phyloP scores from a whole-genome alignment of 2,888 invertebrate genomes.

The Selenia dentaria region DNA sequence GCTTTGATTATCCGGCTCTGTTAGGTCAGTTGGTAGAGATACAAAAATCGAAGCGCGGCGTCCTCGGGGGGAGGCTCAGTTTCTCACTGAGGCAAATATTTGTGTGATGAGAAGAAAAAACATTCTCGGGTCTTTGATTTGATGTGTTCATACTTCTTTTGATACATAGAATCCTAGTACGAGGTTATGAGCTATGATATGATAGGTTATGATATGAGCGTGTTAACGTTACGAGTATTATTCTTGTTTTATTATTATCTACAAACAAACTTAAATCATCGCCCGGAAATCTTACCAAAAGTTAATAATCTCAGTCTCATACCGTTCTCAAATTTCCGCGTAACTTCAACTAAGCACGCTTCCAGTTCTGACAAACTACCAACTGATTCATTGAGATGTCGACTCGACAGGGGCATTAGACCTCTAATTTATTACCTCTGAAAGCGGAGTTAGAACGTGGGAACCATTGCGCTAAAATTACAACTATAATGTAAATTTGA shows the following conservation, averaged over 20 bases:
- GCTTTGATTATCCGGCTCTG: no score
- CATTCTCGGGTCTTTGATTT: no score
- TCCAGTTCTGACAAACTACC: conserved; percentile 32
- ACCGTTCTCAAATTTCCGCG: conserved; percentile 14
- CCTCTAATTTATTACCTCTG: conserved; percentile 43
- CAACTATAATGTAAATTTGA: conserved; percentile 28
- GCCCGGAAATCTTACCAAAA: not conserved
- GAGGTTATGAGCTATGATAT: no score
- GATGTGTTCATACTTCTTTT: no score
- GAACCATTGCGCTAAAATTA: conserved; percentile 44
- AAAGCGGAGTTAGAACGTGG: conserved; percentile 33
- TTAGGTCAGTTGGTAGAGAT: no score
- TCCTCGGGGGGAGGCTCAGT: no score
- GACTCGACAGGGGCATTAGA: conserved; percentile 44
- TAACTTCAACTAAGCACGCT: conserved; percentile 21
- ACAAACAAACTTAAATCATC: conserved; percentile 2
- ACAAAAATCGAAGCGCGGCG: no score
- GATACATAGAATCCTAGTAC: no score
- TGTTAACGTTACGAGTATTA: no score
- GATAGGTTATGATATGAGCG: no score
- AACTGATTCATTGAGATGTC: conserved; percentile 43
- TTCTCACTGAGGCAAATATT: no score
- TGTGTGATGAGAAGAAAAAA: no score
- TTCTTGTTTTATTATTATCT: not conserved
- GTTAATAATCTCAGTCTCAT: conserved; percentile 8